phyloP scores from a whole-genome alignment of 1,140 invertebrate genomes.

The Heliconius hewitsoni region DNA sequence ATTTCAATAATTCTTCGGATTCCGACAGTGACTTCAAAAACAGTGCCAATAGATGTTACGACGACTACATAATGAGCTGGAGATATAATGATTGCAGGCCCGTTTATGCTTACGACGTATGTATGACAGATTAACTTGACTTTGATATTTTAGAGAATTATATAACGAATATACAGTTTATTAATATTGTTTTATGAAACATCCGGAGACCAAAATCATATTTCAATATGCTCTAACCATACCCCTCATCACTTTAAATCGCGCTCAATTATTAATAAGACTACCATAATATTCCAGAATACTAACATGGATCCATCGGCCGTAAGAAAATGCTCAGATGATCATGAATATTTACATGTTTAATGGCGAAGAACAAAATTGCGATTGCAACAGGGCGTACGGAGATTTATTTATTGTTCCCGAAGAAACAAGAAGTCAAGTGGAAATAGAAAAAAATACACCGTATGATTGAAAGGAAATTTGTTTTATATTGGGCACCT shows the following conservation, averaged over 20 bases:
- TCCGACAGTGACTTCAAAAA: conserved; percentile 60
- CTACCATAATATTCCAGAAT: not conserved
- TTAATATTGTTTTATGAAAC: conserved; percentile 4
- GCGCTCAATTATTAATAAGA: not conserved
- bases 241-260: not conserved
- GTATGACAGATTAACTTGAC: conserved; percentile 4
- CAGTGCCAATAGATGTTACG: conserved; percentile 45
- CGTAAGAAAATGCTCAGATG: conserved; percentile 16
- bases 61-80: conserved; percentile 58
- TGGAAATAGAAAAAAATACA: conserved; percentile 59
- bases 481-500: not conserved
- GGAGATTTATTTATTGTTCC: conserved; percentile 42
- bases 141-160: not conserved
- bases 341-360: conserved; percentile 29
- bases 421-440: conserved; percentile 64
- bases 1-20: conserved; percentile 52
- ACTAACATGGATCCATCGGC: not conserved
- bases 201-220: not conserved
- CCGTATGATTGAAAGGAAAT: conserved; percentile 15
- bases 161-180: not conserved
- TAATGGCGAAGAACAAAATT: conserved; percentile 20
- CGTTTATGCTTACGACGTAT: conserved; percentile 35
- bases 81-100: conserved; percentile 41
- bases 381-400: conserved; percentile 7
- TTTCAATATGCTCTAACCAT: not conserved